These are phyloP conservation scores for Phymanthus crucifer DNA, from an alignment of 92 coral and sea anemone species.

Conservation along the genomic window DNA sequence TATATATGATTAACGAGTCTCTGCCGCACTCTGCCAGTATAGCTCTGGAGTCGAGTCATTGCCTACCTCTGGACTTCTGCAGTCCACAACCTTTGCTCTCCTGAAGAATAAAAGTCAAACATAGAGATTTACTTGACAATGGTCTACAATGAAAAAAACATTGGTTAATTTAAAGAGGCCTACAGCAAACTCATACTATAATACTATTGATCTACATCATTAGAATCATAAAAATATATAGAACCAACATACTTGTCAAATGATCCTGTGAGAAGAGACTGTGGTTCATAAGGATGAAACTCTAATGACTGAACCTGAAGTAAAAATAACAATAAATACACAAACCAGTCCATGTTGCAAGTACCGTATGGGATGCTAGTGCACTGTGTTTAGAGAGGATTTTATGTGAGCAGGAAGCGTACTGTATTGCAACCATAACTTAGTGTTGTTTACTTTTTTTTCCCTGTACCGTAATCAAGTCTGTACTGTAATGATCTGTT, in stretches of 20 bases:
- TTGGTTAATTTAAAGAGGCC: no score
- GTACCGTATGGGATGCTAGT: no score
- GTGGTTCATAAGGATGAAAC: constrained; percentile 98
- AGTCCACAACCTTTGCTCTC: constrained; percentile 89
- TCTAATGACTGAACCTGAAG: constrained; percentile 83
- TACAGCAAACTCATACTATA: no score
- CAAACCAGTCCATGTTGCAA: no score
- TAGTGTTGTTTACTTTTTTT: no score
- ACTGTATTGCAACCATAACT: no score
- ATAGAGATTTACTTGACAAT: not conserved
- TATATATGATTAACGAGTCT: not conserved
- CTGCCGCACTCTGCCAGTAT: no score
- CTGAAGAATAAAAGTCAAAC: constrained; percentile 29
- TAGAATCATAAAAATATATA: not conserved
- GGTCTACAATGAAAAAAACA: not conserved
- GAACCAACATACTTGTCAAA: constrained; percentile 95
- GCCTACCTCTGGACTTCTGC: constrained; percentile 96
- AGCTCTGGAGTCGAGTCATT: no score
- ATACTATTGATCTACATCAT: not conserved
- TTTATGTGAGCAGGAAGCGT: no score
- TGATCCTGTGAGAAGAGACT: constrained; percentile 93
- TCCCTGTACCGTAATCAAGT: no score
- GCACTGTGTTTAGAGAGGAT: no score
- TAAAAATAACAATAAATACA: not conserved
- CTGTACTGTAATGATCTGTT: no score